These are phyloP conservation scores for Darevskia mixta DNA, from an alignment of 2,797 vertebrate species.

Conservation along the genomic window DNA sequence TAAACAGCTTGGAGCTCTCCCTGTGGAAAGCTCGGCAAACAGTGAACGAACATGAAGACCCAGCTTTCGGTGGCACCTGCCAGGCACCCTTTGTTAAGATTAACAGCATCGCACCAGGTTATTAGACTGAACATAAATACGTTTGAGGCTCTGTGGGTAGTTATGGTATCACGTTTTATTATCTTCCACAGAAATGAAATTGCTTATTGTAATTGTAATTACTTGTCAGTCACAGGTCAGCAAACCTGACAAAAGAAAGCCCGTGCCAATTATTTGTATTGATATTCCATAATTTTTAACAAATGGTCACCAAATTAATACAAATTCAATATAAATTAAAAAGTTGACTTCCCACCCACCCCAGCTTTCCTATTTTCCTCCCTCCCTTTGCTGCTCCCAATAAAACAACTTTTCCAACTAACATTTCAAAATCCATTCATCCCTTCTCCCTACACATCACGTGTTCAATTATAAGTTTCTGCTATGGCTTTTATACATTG, in stretches of 20 bases:
- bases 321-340: too few relatives aligned
- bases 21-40: conserved; percentile 79
- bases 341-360: too few relatives aligned
- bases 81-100: conserved; percentile 80
- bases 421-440: too few relatives aligned
- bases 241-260: conserved; percentile 75
- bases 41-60: conserved; percentile 78
- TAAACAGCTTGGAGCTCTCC: conserved; percentile 80
- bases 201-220: conserved; percentile 81
- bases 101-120: conserved; percentile 79
- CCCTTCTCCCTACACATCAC: too few relatives aligned
- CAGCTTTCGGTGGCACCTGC: conserved; percentile 74
- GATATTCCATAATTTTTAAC: too few relatives aligned
- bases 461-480: too few relatives aligned
- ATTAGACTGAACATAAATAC: conserved; percentile 83
- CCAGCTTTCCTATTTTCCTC: too few relatives aligned
- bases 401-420: too few relatives aligned
- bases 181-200: conserved; percentile 82
- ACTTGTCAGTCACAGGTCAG: conserved; percentile 82
- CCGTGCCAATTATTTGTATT: conserved; percentile 9
- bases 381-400: too few relatives aligned
- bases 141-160: conserved; percentile 80
- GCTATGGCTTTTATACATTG: too few relatives aligned
- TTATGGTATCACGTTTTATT: conserved; percentile 83
- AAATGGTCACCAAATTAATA: too few relatives aligned